Percentiles rank a stretch among this genome's conserved stretches.
phyloP scores from a whole-genome alignment of 2,113 vertebrate species.

The Mesembrinibis cayennensis region DNA sequence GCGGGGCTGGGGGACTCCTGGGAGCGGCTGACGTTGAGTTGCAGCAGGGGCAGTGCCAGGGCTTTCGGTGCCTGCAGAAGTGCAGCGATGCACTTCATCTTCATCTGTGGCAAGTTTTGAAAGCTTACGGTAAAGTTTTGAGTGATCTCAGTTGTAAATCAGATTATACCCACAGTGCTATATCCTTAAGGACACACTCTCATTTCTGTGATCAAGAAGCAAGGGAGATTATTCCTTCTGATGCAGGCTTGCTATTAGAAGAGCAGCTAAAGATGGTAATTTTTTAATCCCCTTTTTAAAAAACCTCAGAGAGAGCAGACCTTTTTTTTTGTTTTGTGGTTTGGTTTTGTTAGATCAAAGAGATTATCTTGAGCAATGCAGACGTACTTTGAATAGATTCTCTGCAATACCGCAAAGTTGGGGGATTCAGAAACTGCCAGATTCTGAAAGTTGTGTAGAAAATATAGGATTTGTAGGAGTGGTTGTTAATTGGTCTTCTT shows the following conservation, averaged over 20 bases:
- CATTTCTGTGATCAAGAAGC: not conserved
- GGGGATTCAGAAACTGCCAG: not conserved
- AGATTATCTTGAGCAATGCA: not conserved
- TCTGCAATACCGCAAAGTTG: not conserved
- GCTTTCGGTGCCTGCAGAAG: not conserved
- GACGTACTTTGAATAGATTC: not conserved
- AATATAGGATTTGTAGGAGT: not conserved
- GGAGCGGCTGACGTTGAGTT: not conserved
- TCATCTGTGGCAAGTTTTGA: conserved; percentile 4
- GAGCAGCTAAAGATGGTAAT: conserved; percentile 11
- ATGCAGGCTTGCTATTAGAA: conserved; percentile 2
- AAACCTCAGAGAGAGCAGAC: not conserved
- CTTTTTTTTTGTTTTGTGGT: not conserved
- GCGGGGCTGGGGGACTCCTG: not conserved
- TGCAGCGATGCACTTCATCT: not conserved
- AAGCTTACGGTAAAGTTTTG: not conserved
- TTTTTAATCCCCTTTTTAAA: conserved; percentile 28
- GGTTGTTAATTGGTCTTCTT: not conserved
- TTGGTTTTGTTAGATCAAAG: conserved; percentile 5
- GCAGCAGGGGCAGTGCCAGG: not conserved
- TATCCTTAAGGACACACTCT: not conserved
- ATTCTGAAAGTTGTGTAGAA: not conserved
- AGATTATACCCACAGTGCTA: not conserved
- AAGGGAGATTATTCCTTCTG: conserved; percentile 8
- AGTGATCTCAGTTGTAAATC: not conserved